Base-by-base conservation (phyloP, 2,797 vertebrate species). In the Apodemus agrarius region DNA sequence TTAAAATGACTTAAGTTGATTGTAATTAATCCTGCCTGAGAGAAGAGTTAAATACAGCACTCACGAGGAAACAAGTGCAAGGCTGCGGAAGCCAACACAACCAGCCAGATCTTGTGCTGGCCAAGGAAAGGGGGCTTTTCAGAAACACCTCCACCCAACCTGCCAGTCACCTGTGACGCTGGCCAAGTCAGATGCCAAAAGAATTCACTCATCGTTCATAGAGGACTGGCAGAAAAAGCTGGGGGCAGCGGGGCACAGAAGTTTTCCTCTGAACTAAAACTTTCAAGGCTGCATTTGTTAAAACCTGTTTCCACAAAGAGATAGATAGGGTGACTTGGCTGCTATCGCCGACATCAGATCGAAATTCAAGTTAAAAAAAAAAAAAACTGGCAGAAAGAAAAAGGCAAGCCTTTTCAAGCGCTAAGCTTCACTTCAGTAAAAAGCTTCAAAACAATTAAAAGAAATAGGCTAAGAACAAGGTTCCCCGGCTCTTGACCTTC, bases 241-340 rank as follows among this genome's bases (percentile, higher is more conserved):
- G 59, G 24, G 19, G 54, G 84, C 76, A 81, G 91, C 29, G 85
- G 40, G 91, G 87, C 95, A 34, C 82, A 37, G 31, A 59, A 85
- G 37, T 65, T 31, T 31, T 2, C 1, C 34, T 21, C 69, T 29
- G 9, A 61, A 0, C 92, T 14, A 9, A 90, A 93, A 90, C 90
- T 95, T 89, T 16, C 1, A 22, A 37, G n/a, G 40, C 1, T 90
- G 69, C 89, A 63, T 63, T 46, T 91, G 40, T 54, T n/a, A 49
- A 92, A 90, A 74, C 82, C 84, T 40, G 37, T 86, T 89, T 90
- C 82, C 81, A 79, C 43, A n/a, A 43, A 75, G n/a, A 80, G 57
- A 63, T 0, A 31, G 24, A 19, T 57, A 29, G 21, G n/a, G 37
- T 31, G 24, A n/a, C 43, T 12, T 17, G 31, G 63, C 37, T 34